A percentile compares a stretch with the other conserved stretches of the same genome.
These are phyloP conservation scores for Andrena haemorrhoa DNA, from an alignment of 2,888 invertebrate species.

Conservation along the genomic window DNA sequence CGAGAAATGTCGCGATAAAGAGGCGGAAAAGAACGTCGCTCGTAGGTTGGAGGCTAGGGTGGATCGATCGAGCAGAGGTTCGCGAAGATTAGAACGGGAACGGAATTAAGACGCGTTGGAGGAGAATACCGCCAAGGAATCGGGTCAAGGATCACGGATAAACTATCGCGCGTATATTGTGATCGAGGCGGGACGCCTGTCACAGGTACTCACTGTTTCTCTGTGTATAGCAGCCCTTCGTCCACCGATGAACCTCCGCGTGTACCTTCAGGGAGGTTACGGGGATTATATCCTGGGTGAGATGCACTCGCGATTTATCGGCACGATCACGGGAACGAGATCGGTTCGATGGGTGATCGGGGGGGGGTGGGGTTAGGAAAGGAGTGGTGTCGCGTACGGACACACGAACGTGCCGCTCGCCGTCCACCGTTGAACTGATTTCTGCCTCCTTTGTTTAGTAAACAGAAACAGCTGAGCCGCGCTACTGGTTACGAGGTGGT, in stretches of 20 bases:
- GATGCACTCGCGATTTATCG: constrained; percentile 50
- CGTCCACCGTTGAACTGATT: constrained; percentile 76
- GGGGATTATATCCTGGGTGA: constrained; percentile 6
- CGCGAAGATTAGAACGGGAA: constrained; percentile 41
- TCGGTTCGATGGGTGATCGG: constrained; percentile 26
- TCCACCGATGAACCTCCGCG: neutral
- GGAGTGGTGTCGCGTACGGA: constrained; percentile 53
- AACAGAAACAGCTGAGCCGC: constrained; percentile 84
- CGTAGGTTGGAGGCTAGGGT: neutral
- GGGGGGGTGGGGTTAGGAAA: constrained; percentile 38
- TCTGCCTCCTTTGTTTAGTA: constrained; percentile 84
- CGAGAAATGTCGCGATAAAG: neutral
- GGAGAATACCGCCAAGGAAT: constrained; percentile 46
- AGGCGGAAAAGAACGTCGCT: neutral
- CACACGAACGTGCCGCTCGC: constrained; percentile 66
- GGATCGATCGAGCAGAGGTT: constrained; percentile 48
- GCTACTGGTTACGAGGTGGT: constrained; percentile 59
- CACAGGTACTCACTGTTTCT: constrained; percentile 47
- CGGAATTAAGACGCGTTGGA: constrained; percentile 39
- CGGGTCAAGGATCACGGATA: constrained; percentile 52
- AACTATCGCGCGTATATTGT: neutral
- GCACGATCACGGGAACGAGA: constrained; percentile 40
- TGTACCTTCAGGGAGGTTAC: constrained; percentile 22
- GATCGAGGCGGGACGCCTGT: neutral
- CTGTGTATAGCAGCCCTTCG: constrained; percentile 5